A percentile compares a stretch with the other conserved stretches of the same genome.
Evolutionary conservation across 1,140 invertebrate genomes (phyloP).

Genomic region (Drosophila erecta): DNA sequence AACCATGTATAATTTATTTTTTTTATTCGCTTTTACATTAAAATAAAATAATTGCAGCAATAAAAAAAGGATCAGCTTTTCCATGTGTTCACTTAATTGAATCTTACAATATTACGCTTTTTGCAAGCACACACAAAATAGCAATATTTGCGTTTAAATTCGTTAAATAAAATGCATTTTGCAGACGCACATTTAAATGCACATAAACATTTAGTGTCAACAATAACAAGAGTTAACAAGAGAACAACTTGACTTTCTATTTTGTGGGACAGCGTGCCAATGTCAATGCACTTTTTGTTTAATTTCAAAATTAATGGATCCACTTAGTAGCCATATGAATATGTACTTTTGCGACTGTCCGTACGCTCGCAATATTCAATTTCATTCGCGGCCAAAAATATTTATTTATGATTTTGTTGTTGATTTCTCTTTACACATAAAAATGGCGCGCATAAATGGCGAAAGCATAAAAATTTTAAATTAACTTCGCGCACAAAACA

Average conservation of each 20-base stretch:
- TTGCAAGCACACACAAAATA: conserved; percentile 18
- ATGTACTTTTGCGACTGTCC: conserved; percentile 9
- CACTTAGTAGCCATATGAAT: conserved; percentile 4
- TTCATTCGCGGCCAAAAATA: conserved; percentile 63
- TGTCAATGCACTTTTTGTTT: conserved; percentile 68
- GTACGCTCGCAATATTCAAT: conserved; percentile 31
- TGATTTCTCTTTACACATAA: conserved; percentile 56
- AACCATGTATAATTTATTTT: too few species aligned
- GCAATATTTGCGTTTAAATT: conserved; percentile 38
- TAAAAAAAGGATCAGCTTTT: conserved; percentile 9
- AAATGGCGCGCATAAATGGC: conserved; percentile 55
- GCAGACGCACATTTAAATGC: conserved; percentile 29
- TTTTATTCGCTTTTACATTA: background rate
- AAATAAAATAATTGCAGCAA: background rate
- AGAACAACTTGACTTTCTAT: conserved; percentile 63
- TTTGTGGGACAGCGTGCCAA: conserved; percentile 1
- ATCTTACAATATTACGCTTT: conserved; percentile 15
- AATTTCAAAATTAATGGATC: conserved; percentile 24
- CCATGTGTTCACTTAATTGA: background rate
- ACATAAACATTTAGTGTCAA: conserved; percentile 24
- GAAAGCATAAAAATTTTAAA: conserved; percentile 56
- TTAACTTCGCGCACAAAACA: conserved; percentile 34
- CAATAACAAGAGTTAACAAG: conserved; percentile 35
- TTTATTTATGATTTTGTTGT: conserved; percentile 40
- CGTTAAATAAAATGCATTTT: conserved; percentile 40